A percentile compares a stretch with the other conserved stretches of the same genome.
phyloP scores from a whole-genome alignment of 2,797 vertebrate genomes.

The Hafferia zeledoni region DNA sequence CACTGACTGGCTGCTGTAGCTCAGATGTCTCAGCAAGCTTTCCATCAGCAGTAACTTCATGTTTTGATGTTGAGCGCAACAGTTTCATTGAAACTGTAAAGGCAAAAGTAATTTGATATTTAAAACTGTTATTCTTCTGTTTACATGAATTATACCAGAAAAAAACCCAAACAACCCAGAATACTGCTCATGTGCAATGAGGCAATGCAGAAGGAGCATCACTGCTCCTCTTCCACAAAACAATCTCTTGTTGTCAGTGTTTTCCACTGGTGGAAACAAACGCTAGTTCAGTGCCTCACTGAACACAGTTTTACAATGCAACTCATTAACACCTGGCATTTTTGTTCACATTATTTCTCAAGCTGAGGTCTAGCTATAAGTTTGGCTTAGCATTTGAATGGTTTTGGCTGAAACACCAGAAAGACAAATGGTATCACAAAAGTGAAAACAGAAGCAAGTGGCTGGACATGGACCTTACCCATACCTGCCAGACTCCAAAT shows the following conservation, averaged over 20 bases:
- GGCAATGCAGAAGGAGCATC: not conserved
- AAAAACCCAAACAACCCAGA: not conserved
- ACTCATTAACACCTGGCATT: not conserved
- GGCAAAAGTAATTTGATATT: not conserved
- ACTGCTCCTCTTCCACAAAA: not conserved
- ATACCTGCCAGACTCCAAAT: not conserved
- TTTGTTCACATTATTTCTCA: not conserved
- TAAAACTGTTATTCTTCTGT: not conserved
- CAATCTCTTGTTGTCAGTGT: constrained; percentile 11
- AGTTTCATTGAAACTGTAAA: not conserved
- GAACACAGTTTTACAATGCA: not conserved
- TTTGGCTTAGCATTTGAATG: not conserved
- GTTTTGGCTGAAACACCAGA: not conserved
- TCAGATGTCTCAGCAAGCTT: not conserved
- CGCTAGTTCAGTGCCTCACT: not conserved
- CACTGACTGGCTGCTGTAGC: not conserved
- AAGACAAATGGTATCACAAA: not conserved
- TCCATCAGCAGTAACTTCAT: not conserved
- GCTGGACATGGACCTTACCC: not conserved
- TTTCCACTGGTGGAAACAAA: constrained; percentile 30
- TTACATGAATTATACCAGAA: not conserved
- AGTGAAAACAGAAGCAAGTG: not conserved
- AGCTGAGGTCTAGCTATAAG: not conserved
- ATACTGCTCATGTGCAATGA: not conserved
- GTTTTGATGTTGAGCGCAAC: not conserved